phyloP scores from a whole-genome alignment of 2,888 invertebrate species.

The Enoplolaimus lenunculus region DNA sequence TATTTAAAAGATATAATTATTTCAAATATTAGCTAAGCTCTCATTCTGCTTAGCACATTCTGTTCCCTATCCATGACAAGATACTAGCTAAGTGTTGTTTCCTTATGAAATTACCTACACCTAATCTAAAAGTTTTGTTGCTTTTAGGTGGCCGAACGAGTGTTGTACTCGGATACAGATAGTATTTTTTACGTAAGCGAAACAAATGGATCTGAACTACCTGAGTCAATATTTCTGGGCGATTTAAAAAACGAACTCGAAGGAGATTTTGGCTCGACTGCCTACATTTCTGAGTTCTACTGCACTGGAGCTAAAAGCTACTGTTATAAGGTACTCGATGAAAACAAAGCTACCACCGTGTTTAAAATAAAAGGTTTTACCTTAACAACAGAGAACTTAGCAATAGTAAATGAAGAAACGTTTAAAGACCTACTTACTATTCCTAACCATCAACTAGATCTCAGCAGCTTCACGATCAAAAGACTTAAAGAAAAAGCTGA shows the following conservation, averaged over 20 bases:
- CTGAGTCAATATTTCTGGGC: background rate
- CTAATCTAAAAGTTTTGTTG: no score
- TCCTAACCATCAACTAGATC: background rate
- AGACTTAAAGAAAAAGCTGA: background rate
- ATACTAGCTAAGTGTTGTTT: no score
- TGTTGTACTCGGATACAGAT: slow-evolving; percentile 40
- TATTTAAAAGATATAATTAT: no score
- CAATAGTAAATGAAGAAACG: background rate
- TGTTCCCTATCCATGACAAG: no score
- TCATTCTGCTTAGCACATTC: no score
- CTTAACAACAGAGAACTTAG: background rate
- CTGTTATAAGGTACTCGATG: background rate
- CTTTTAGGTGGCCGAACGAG: no score
- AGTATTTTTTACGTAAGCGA: background rate
- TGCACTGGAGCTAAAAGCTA: background rate
- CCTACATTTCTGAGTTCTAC: background rate
- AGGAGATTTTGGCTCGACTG: background rate
- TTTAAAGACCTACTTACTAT: background rate
- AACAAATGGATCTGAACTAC: background rate
- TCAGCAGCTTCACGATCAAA: background rate
- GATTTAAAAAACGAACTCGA: slow-evolving; percentile 1
- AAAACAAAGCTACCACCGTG: background rate
- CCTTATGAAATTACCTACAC: no score
- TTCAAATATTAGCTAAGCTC: no score
- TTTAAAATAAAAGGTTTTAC: slow-evolving; percentile 2